Base-by-base conservation (phyloP, 2,797 vertebrate species). In the Lutjanus campechanus region DNA sequence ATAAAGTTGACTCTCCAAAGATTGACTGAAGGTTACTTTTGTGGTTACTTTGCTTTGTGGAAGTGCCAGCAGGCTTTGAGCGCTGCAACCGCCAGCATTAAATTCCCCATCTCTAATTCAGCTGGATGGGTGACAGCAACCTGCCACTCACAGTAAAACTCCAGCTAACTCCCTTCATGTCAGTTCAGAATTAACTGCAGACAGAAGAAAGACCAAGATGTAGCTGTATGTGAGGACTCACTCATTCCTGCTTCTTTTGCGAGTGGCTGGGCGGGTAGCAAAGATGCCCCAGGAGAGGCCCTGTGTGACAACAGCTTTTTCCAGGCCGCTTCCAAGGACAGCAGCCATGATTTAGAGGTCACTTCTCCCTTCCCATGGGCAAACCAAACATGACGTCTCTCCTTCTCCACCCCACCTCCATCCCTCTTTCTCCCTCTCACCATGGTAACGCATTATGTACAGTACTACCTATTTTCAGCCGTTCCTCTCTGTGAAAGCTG, bases 121-220 rank as follows among this genome's bases (percentile, higher is more conserved):
- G 81, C 85, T 88, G 88, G 85, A 90, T 54, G 72, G 71, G 25
- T 76, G 77, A 87, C 81, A 85, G 87, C 79, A 77, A 61, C 66
- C 84, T 88, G 84, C 76, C 83, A 81, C 77, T 91, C 87, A 83
- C 73, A 67, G 55, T 1, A 15, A 36, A 36, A 49, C 71, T 68
- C 70, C 65, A 19, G 6, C 68, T 72, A 19, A 49, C 61, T 54
- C 69, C 41, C 62, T 43, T 63, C 73, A 74, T 73, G 68, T 73
- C 76, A 11, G 54, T 25, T 79, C 54, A 65, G 73, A 77, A 79
- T 86, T 56, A 73, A 77, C 68, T 49, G 70, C 70, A 78, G 54
- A 36, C 22, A 46, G 62, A 55, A 58, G 50, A 70, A 74, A 66
- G 17, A 50, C 54, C 12, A n/a, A 67, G 75, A 77, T 17, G 58